Base-by-base conservation (phyloP, 2,797 vertebrate genomes). In the Sebastes hubbsi region DNA sequence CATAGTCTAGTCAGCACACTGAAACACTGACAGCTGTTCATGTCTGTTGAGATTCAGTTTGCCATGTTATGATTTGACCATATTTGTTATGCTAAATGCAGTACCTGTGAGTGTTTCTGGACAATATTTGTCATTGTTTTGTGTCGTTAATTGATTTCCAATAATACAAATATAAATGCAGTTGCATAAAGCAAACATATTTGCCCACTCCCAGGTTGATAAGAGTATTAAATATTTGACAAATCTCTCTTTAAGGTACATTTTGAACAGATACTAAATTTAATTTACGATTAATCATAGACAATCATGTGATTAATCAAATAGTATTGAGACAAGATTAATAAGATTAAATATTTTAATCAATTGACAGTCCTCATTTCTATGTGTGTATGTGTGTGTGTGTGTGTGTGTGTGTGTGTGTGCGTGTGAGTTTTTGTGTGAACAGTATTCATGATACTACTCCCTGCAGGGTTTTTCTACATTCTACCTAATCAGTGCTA, bases 401-500 rank as follows among this genome's bases (percentile, higher is more conserved):
- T 27, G 25, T 36, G 42, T 27, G 25, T 25, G 27, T 27, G 25
- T 38, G 12, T 56, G 63, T 62, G 18, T 73, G 14, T 78, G 61
- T 79, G 77, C 14, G 29, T 32, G 56, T 64, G 67, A 73, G 42
- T 67, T 29, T 34, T 60, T 75, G 14, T 49, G 42, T 42, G 32
- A 16, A 20, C 9, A 66, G 60, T 81, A 34, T 77, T 56, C 64
- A 56, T 65, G 77, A 80, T 42, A 27, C 27, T 27, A 61, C 29
- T 72, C 70, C 61, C 64, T 24, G 20, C 20, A 52, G n/a, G 70
- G 55, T 46, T 82, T 80, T 71, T 85, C 76, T 29, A 18, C 63
- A 72, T 80, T 77, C 34, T 59, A 54, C 63, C 72, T 80, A 79
- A 87, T 78, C 83, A 79, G 78, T 58, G 25, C 69, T 67, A 78